Base-by-base conservation (phyloP, 2,888 invertebrate genomes). In the Oegoconia quadripuncta region DNA sequence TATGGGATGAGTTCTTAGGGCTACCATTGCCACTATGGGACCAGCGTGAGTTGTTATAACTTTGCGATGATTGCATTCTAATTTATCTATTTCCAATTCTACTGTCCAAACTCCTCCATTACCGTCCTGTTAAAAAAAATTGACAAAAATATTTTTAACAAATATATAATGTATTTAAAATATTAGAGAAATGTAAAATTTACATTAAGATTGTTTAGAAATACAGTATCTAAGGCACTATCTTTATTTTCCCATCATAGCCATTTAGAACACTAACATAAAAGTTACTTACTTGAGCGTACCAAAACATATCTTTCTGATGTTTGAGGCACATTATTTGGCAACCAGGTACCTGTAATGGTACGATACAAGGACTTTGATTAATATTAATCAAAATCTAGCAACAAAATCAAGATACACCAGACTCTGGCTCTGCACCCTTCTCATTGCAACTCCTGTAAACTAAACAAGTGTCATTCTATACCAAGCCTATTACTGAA, bases 21-120 rank as follows among this genome's bases (percentile, higher is more conserved):
- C 75, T 15, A 90, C 92, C 66, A 95, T 90, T 3, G 92, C 91
- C 0, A 90, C 80, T 0, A 97, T 89, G 1, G 88, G 77, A 0
- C 97, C 96, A 0, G 95, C 93, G 55, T 97, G 96, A 51, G 91
- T 93, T 0, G 90, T 90, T 50, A 93, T 89, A 33, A 92, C 62
- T 50, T 82, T 82, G 0, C 48, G 65, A 44, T 84, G 74, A 54
- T 76, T 50, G 44, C 83, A 83, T 40, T 82, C 74, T 23, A 80
- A 50, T 49, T 83, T 83, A 41, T 88, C 87, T 25, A 86, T 69
- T 38, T 88, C 88, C n/a, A 81, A 46, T 28, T 87, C 86, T 9
- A 76, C 72, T 1, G 69, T 68, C 87, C 88, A 88, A 30, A 97
- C 88, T 1, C 95, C 96, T 8, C 97, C 97, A 47, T 92, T 93